Conservation (phyloP, 1,140 invertebrate genomes). For the Ceratina australensis region DNA sequence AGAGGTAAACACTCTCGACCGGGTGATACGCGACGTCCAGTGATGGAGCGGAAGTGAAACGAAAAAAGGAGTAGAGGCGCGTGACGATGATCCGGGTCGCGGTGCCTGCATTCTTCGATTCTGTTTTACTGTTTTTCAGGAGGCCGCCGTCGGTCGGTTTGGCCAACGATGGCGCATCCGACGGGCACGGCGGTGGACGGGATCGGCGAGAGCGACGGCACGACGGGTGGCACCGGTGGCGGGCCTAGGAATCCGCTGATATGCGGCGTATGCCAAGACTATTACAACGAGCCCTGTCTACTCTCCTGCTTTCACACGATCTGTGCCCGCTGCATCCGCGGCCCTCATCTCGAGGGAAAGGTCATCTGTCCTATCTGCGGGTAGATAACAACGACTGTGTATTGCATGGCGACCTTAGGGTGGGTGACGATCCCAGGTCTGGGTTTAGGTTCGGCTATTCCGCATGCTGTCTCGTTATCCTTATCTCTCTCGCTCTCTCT, state of each 20-base stretch:
- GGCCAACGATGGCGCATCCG: conserved; percentile 70
- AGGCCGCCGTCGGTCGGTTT: conserved; percentile 38
- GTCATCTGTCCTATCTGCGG: conserved; percentile 85
- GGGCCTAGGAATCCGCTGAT: conserved; percentile 81
- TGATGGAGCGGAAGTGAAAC: conserved; percentile 23
- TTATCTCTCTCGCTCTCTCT: no score
- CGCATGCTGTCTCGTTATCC: neutral
- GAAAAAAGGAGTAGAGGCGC: no score
- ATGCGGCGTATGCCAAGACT: conserved; percentile 85
- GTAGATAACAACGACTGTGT: conserved; percentile 76
- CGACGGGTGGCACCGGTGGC: conserved; percentile 55
- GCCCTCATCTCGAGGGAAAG: conserved; percentile 82
- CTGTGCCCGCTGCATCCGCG: conserved; percentile 83
- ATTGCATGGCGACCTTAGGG: conserved; percentile 48
- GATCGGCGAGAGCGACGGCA: conserved; percentile 66
- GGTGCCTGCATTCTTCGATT: conserved; percentile 15
- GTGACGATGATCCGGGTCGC: no score
- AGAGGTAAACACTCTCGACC: neutral
- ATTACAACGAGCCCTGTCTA: conserved; percentile 85
- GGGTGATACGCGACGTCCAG: neutral
- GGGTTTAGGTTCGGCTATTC: conserved; percentile 34
- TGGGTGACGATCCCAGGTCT: conserved; percentile 40
- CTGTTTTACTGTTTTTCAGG: conserved; percentile 31
- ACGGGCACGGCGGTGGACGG: conserved; percentile 63
- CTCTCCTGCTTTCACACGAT: conserved; percentile 86